A percentile compares a stretch with the other conserved stretches of the same genome.
Conservation (phyloP, 2,797 vertebrate species). For the Gallirallus australis region DNA sequence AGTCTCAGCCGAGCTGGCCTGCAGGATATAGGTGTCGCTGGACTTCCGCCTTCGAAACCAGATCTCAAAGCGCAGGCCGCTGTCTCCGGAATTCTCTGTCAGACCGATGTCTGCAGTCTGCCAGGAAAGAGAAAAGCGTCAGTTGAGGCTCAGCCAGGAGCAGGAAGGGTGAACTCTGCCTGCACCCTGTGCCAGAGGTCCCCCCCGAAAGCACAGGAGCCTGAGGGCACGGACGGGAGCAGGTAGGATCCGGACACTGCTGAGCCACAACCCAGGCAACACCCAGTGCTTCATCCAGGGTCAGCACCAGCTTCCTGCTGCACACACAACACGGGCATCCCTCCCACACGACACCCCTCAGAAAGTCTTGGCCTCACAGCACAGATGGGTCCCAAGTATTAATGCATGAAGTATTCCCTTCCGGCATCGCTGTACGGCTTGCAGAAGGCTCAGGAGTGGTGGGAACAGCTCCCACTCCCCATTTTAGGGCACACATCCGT, state of each 20-base stretch:
- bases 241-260: neutral
- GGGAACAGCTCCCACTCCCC: neutral
- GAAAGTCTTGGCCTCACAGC: neutral
- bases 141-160: neutral
- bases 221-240: neutral
- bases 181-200: neutral
- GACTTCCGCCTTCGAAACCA: slow-evolving; percentile 95
- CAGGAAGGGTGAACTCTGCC: neutral
- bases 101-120: slow-evolving; percentile 96
- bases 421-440: neutral
- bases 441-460: neutral
- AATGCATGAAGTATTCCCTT: neutral
- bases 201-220: neutral
- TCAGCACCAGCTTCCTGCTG: neutral
- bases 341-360: accelerated
- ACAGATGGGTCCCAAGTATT: neutral
- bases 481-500: neutral
- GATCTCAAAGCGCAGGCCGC: slow-evolving; percentile 90
- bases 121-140: neutral
- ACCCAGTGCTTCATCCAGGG: neutral
- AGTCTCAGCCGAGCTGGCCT: slow-evolving; percentile 82
- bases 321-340: accelerated
- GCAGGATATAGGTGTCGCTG: slow-evolving; percentile 90
- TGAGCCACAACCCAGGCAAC: neutral
- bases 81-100: slow-evolving; percentile 90